Evolutionary conservation across 2,113 vertebrate genomes (phyloP).

Genomic region (Falco punctatus): DNA sequence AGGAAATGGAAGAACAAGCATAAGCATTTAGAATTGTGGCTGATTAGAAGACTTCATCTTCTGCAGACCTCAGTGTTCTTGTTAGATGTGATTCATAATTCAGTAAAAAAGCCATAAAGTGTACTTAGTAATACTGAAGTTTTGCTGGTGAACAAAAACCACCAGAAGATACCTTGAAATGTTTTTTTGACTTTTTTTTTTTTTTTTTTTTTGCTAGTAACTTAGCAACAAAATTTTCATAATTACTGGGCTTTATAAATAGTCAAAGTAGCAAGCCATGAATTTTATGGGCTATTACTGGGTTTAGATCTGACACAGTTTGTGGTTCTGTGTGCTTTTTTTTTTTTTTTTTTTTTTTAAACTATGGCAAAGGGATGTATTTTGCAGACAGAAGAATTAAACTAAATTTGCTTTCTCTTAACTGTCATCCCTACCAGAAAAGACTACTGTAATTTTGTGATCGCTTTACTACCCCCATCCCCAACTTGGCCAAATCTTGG

Average conservation of each 20-base stretch:
- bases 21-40: neutral
- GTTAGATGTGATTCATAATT: neutral
- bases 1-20: neutral
- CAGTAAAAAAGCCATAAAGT: neutral
- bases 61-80: neutral
- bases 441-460: neutral
- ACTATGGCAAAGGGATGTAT: neutral
- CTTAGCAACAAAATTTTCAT: neutral
- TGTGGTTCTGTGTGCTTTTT: neutral
- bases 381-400: neutral
- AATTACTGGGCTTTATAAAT: neutral
- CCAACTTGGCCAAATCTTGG: neutral
- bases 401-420: neutral
- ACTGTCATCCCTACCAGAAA: neutral
- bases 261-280: neutral
- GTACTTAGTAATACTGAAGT: neutral
- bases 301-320: neutral
- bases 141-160: neutral
- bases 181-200: neutral
- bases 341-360: neutral
- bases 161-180: neutral
- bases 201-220: neutral
- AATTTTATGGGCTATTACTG: neutral
- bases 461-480: neutral
- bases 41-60: neutral